Evolutionary conservation across 2,797 vertebrate species (phyloP).

Genomic region (Loris lydekkerianus): DNA sequence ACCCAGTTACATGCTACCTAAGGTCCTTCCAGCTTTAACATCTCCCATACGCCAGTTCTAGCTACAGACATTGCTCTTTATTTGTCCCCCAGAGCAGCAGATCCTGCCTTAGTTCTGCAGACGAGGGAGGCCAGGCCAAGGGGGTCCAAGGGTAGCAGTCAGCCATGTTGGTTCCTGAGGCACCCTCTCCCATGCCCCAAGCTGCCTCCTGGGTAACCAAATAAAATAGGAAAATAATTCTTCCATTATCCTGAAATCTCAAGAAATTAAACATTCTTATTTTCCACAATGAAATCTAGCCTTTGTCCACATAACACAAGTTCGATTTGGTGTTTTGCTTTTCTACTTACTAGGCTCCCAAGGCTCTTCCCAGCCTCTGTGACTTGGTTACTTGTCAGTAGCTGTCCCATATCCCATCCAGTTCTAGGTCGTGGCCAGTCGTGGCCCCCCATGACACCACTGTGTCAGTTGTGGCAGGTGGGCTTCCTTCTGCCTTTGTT

Average conservation of each 20-base stretch:
- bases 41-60: too few relatives aligned
- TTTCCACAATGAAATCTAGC: neutral
- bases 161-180: neutral
- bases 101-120: neutral
- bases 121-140: neutral
- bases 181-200: neutral
- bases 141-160: neutral
- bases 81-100: neutral
- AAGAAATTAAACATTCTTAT: neutral
- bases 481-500: neutral
- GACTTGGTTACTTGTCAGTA: neutral
- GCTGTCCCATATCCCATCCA: neutral
- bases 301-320: neutral
- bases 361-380: neutral
- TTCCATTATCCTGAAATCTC: neutral
- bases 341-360: neutral
- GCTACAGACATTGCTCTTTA: neutral
- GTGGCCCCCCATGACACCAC: rapidly evolving
- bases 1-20: neutral
- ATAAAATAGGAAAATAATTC: neutral
- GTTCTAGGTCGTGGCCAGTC: neutral
- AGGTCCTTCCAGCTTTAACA: neutral
- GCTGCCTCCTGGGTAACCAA: neutral
- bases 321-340: neutral
- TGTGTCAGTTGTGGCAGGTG: neutral